Evolutionary conservation across 2,797 vertebrate genomes (phyloP), one percentile per base, ranked within the genome.

Genomic region (Oreortyx pictus): DNA sequence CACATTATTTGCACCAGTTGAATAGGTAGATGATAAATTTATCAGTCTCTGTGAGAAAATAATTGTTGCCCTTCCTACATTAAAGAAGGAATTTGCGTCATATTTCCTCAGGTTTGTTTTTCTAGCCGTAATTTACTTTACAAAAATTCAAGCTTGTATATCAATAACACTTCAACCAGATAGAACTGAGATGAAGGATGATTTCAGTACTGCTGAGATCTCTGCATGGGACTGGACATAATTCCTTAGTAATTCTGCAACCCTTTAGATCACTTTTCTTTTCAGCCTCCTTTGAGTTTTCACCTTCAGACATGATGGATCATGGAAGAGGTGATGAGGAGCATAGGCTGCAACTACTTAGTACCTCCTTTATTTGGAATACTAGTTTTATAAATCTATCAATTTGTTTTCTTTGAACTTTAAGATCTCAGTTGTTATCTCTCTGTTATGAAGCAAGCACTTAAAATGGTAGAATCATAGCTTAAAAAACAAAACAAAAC

Each of bases 401-500:
- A 47, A 16, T 25, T 71, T 7, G 6, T 64, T 64, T 91, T 56
- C 7, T 46, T 20, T 35, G 35, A 35, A 46, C 33, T 80, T 90
- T 31, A 67, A 82, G 73, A 68, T 47, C n/a, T 82, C 13, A 18
- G 5, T 37, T 59, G 7, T n/a, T 71, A 59, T 18, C 19, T 27
- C 79, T 82, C 7, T 2, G 47, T 79, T 81, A 41, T 24, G 29
- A 78, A 52, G 25, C 5, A 71, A 17, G 1, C 12, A 91, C 94
- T 82, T n/a, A 64, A 95, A 75, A 54, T 15, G 2, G 31, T 9
- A 64, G 54, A 70, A 86, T 37, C 44, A 35, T 46, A 87, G 35
- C 24, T 52, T 72, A 60, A 76, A 87, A 49, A 1, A 35, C 7
- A 93, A 92, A 90, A 82, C 91, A 88, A 74, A 89, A 17, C 24